phyloP scores from a whole-genome alignment of 2,113 vertebrate species.

The Catharus fuscescens region DNA sequence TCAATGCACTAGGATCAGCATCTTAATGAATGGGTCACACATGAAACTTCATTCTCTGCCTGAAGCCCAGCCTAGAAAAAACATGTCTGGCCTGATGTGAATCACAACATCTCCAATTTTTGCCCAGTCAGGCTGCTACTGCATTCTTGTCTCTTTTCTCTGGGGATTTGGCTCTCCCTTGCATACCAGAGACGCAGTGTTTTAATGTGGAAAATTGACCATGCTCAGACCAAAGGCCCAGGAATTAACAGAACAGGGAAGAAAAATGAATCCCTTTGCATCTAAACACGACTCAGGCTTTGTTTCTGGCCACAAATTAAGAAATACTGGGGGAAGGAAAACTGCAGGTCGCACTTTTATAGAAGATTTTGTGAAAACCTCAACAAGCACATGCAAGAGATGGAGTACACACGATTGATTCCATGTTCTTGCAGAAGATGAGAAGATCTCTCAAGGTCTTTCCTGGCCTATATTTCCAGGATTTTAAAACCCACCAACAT shows the following conservation, averaged over 20 bases:
- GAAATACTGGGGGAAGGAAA: background rate
- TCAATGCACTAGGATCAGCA: background rate
- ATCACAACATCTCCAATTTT: background rate
- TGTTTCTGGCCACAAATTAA: background rate
- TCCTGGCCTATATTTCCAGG: background rate
- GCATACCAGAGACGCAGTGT: fast-evolving
- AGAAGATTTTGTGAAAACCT: background rate
- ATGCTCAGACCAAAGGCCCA: background rate
- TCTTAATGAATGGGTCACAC: background rate
- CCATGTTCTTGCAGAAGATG: background rate
- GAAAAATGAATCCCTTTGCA: background rate
- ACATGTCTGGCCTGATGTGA: background rate
- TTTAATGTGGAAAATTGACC: background rate
- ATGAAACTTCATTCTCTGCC: background rate
- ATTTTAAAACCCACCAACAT: background rate
- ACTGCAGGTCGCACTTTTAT: background rate
- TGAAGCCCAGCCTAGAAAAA: background rate
- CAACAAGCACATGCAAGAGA: fast-evolving
- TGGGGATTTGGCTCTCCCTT: background rate
- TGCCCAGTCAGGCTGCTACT: background rate
- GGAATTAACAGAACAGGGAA: background rate
- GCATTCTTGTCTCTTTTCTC: background rate
- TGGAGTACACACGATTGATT: fast-evolving
- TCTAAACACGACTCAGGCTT: background rate
- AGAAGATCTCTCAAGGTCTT: background rate